These are phyloP conservation scores for Okapia johnstoni DNA, from an alignment of 2,113 vertebrate genomes.

Conservation along the genomic window DNA sequence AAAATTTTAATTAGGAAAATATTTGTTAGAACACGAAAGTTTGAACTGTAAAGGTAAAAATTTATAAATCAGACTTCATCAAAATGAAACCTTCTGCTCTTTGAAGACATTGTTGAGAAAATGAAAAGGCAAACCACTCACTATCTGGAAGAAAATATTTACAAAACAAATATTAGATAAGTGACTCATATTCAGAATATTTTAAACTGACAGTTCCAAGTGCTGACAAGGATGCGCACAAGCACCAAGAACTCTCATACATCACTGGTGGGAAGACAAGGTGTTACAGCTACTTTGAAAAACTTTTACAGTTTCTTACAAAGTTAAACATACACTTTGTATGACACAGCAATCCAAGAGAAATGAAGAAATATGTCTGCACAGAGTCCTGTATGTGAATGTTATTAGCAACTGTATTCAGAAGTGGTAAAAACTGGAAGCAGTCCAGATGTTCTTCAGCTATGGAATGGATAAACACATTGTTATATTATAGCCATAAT, in stretches of 20 bases:
- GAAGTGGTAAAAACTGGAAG: background rate
- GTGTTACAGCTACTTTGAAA: background rate
- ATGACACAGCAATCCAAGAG: background rate
- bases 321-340: background rate
- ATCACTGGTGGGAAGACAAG: background rate
- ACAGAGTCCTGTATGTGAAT: background rate
- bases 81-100: constrained; percentile 17
- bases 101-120: background rate
- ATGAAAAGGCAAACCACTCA: background rate
- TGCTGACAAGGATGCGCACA: background rate
- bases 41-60: background rate
- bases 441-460: background rate
- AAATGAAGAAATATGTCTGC: background rate
- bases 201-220: background rate
- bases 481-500: background rate
- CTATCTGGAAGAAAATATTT: background rate
- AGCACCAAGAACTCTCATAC: background rate
- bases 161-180: background rate
- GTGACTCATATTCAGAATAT: background rate
- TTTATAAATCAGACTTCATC: background rate
- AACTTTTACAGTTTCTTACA: background rate
- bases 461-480: background rate
- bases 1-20: background rate
- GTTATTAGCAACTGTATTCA: background rate
- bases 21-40: background rate